Conservation (phyloP, 2,113 vertebrate genomes). For the Brachyhypopomus gauderio region DNA sequence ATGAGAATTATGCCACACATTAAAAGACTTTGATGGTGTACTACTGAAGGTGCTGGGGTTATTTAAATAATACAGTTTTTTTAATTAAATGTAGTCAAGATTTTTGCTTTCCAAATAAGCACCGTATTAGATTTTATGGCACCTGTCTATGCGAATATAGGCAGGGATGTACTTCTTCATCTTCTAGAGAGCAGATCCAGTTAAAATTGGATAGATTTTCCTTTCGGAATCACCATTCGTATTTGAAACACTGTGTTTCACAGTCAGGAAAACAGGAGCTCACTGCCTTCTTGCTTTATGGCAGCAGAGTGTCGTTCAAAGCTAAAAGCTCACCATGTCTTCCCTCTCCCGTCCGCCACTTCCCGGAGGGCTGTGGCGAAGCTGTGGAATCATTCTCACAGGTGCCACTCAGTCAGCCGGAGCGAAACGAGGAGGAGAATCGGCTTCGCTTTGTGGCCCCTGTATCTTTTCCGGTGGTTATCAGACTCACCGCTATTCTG, state of each 20-base stretch:
- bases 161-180: too few relatives aligned
- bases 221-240: neutral
- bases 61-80: too few relatives aligned
- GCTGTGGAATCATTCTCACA: conserved; percentile 8
- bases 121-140: too few relatives aligned
- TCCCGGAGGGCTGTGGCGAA: neutral
- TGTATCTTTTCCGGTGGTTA: neutral
- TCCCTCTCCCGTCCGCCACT: neutral
- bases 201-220: too few relatives aligned
- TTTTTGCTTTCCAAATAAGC: too few relatives aligned
- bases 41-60: too few relatives aligned
- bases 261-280: neutral
- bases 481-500: neutral
- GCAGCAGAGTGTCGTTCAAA: neutral
- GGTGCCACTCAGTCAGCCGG: neutral
- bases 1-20: too few relatives aligned
- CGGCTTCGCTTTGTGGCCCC: neutral
- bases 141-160: too few relatives aligned
- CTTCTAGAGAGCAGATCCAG: too few relatives aligned
- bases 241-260: neutral
- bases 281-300: neutral
- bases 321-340: neutral
- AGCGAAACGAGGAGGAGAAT: neutral
- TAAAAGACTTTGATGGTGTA: too few relatives aligned
- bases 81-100: too few relatives aligned